Percentiles rank a stretch among this genome's conserved stretches.
Evolutionary conservation across 1,140 invertebrate genomes (phyloP).

Genomic region (Ostrea denselamellosa): DNA sequence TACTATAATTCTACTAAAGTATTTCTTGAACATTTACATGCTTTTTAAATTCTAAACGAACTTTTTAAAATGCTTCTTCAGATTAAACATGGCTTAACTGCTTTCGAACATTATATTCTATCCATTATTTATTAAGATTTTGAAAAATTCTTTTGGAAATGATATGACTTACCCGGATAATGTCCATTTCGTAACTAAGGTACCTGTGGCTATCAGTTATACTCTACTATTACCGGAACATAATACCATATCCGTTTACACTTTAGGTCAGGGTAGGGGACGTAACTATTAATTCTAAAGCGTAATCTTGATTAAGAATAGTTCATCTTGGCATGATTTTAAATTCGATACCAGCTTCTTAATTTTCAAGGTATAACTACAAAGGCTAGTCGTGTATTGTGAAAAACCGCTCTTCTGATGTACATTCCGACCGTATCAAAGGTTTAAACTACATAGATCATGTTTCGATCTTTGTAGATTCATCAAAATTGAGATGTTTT

Average conservation of each 20-base stretch:
- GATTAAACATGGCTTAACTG: no score
- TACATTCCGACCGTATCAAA: slow-evolving; percentile 14
- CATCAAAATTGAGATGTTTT: slow-evolving; percentile 30
- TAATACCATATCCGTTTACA: slow-evolving; percentile 34
- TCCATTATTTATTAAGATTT: neutral
- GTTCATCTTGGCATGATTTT: slow-evolving; percentile 33
- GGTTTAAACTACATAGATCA: slow-evolving; percentile 36
- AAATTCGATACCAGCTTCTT: slow-evolving; percentile 21
- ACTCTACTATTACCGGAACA: neutral
- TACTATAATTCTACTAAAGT: no score
- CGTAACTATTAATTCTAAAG: slow-evolving; percentile 12
- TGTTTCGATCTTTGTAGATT: slow-evolving; percentile 24
- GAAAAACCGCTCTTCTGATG: slow-evolving; percentile 28
- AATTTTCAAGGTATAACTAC: slow-evolving; percentile 14
- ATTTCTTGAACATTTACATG: no score
- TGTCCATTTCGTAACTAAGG: slow-evolving; percentile 11
- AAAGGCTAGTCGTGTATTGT: slow-evolving; percentile 31
- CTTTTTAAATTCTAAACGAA: no score
- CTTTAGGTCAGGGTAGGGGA: slow-evolving; percentile 9
- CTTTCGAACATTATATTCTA: no score
- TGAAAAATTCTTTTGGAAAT: neutral
- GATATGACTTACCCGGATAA: neutral
- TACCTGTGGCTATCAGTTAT: neutral
- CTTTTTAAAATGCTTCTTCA: no score
- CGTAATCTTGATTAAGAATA: slow-evolving; percentile 20